Evolutionary conservation across 2,113 vertebrate genomes (phyloP), one percentile per base, ranked within the genome.

Genomic region (Artemisiospiza belli): DNA sequence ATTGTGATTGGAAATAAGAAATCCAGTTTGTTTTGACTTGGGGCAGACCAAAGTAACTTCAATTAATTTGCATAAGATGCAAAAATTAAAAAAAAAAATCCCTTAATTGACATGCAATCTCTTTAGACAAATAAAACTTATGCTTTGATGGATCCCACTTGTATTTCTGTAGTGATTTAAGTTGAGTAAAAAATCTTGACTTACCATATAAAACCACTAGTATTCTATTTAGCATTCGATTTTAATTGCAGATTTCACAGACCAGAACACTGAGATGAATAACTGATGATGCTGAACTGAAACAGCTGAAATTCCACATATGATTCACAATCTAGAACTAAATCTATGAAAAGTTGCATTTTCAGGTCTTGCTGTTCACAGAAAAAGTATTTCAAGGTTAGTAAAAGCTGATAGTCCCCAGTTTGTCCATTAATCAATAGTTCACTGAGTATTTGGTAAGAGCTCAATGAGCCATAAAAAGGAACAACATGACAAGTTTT

Each of bases 181-280:
- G 12, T 35, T 28, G 35, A 97, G 92, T 69, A 43, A 83, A 83
- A 73, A 90, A 89, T 67, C 59, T 58, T 58, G 59, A 68, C 10
- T 97, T 97, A 70, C 44, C 46, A 89, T 86, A 85, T 86, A 94
- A 97, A 96, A 95, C 39, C 35, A 74, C 43, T 86, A 83, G 51
- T 81, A 86, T 43, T 89, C 46, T 88, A 24, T 76, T 90, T 90
- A 96, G 8, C 66, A 87, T 92, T 92, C 37, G 9, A 92, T 95
- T 97, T 74, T 92, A 95, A 95, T 91, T 95, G 57, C 52, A 95
- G 66, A 93, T 93, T 95, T 89, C 68, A 84, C 86, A n/a, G 37
- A 61, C 28, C 14, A 82, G 19, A 86, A 76, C 43, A 92, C 39
- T 72, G 61, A 95, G 61, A 78, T 89, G 24, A 95, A 58, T 92